Base-by-base conservation (phyloP, 2,888 invertebrate species). In the Netelia inedita region DNA sequence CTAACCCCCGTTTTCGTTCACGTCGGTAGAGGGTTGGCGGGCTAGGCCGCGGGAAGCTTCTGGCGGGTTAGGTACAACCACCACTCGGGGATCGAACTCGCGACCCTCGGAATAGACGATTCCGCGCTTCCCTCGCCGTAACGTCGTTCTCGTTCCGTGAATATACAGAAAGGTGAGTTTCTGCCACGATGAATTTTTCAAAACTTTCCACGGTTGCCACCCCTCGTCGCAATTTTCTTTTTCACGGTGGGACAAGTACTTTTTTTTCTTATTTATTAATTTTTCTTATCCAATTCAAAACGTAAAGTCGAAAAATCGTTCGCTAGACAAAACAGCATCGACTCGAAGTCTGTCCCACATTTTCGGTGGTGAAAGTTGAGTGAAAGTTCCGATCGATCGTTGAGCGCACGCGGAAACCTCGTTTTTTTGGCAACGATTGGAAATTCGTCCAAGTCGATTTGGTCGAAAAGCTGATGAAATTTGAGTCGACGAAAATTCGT, bases 1-100 rank as follows among this genome's bases (percentile, higher is more conserved):
- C 66, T 68, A 85, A 78, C 83, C 79, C 74, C 23, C n/a, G 28
- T 28, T 79, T 65, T 55, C 50, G 11, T 14, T 68, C 19, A n/a
- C 35, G 2, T 16, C 59, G 16, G 8, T 59, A 28, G 46, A 61
- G 43, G 14, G 28, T 59, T 10, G 41, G 57, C 46, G 50, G 50
- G 66, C 71, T 72, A 46, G 71, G 72, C 61, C 57, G 61, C 68
- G 79, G 72, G 57, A 19, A 57, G 57, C 9, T 9, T 68, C 78
- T 61, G 28, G 72, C 16, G 41, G 59, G 57, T 50, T 66, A 85
- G 87, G 83, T 90, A 89, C 88, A 90, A 89, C 86, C 85, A 73
- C 86, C 85, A 73, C 86, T 79, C 87, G 87, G 86, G 88, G 88
- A 91, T 91, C 91, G 91, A 90, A 89, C 88, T 82, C 82, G 83